Base-by-base conservation (phyloP, 1,140 invertebrate genomes). In the Aphidius gifuensis region DNA sequence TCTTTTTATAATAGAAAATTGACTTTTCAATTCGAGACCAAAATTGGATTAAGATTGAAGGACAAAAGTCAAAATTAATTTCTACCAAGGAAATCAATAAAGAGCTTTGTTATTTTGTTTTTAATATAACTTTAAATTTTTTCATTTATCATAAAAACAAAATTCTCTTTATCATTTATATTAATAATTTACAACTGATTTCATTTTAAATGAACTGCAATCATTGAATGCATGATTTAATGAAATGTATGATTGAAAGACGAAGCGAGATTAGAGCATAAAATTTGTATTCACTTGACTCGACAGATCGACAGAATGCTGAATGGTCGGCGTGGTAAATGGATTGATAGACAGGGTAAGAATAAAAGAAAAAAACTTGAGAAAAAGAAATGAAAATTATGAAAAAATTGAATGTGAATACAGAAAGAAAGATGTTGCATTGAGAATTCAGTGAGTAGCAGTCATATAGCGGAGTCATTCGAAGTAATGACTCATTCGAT, bases 401-500 rank as follows among this genome's bases (percentile, higher is more conserved):
- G 69, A 71, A 71, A 71, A 68, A 67, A 43, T 58, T 63, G 60
- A 69, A 65, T 66, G 67, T 68, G 66, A 66, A 71, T 69, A 66
- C 62, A 69, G 69, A 72, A 68, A 68, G 72, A 70, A 67, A 66
- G 4, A 32, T 32, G 23, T 32, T n/a, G n/a, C n/a, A n/a, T n/a
- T 32, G 23, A 32, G 23, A 32, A 32, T 32, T 32, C 23, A 32
- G 23, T 32, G 23, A 68, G 69, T 64, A 69, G 69, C 66, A 66
- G 64, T 66, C 64, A 69, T 68, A 67, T 66, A 68, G 69, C 60
- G 61, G n/a, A 45, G 75, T 77, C 75, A 76, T 76, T 74, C 72
- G 65, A 68, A 68, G 68, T 76, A 77, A 76, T 76, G 74, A 77
- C 71, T 74, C 67, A 60, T 64, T 64, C 60, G 66, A 32, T 50